These are phyloP conservation scores for Radopholus similis DNA, from an alignment of 1,140 invertebrate species.

Conservation along the genomic window DNA sequence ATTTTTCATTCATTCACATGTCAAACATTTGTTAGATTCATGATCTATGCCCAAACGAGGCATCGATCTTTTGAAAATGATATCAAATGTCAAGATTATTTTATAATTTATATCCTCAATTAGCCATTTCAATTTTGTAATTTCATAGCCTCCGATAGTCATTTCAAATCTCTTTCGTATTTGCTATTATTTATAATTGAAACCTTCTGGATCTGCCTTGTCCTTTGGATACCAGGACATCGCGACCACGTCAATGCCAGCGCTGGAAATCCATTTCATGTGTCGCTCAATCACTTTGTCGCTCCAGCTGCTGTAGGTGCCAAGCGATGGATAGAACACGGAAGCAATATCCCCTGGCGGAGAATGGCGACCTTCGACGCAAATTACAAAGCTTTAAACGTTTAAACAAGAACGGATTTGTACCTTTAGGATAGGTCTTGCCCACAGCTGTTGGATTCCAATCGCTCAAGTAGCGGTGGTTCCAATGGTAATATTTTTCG, in stretches of 20 bases:
- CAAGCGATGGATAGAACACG: conserved; percentile 63
- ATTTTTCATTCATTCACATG: background rate
- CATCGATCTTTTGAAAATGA: no score
- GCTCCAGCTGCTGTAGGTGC: conserved; percentile 63
- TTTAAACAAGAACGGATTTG: background rate
- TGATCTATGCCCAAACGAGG: no score
- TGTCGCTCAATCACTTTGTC: conserved; percentile 60
- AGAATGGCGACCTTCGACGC: conserved; percentile 39
- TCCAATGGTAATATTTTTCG: conserved; percentile 63
- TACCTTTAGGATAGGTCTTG: conserved; percentile 56
- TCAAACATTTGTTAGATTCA: no score
- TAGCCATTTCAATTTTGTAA: no score
- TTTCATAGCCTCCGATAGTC: background rate
- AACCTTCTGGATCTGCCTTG: conserved; percentile 40
- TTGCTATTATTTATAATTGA: conserved; percentile 7
- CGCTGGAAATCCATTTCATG: conserved; percentile 59
- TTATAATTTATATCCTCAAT: no score
- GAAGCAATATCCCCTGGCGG: conserved; percentile 64
- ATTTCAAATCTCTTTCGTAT: background rate
- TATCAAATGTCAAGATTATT: no score
- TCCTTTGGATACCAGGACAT: conserved; percentile 43
- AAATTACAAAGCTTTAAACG: background rate
- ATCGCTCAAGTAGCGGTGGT: conserved; percentile 62
- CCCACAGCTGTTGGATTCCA: conserved; percentile 60
- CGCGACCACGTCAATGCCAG: conserved; percentile 42